These are phyloP conservation scores for Leptinotarsa defecta DNA, from an alignment of 1,140 invertebrate species.

Conservation along the genomic window DNA sequence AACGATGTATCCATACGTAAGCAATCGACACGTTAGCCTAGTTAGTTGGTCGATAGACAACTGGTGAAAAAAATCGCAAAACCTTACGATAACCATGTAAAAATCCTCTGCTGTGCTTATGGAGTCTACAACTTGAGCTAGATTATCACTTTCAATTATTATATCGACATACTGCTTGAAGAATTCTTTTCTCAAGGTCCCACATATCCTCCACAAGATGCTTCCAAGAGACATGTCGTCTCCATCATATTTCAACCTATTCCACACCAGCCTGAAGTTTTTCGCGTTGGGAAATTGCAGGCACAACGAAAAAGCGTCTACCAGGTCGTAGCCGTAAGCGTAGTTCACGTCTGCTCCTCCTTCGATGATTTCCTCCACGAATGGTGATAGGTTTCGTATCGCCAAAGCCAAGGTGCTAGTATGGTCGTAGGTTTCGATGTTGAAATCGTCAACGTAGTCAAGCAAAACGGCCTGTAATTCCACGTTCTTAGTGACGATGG, in stretches of 20 bases:
- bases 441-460: conserved; percentile 31
- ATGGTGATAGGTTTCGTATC: conserved; percentile 7
- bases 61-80: conserved; percentile 18
- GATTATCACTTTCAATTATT: conserved; percentile 30
- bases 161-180: conserved; percentile 26
- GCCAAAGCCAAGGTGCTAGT: conserved; percentile 23
- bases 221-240: conserved; percentile 25
- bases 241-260: conserved; percentile 20
- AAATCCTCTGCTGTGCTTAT: conserved; percentile 24
- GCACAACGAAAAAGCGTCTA: conserved; percentile 29
- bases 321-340: conserved; percentile 19
- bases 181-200: conserved; percentile 15
- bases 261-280: conserved; percentile 24
- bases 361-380: conserved; percentile 27
- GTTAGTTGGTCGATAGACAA: conserved; percentile 17
- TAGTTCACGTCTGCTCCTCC: conserved; percentile 27
- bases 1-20: conserved; percentile 20
- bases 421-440: conserved; percentile 15
- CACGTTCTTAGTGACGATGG: conserved; percentile 19
- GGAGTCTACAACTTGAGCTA: conserved; percentile 22
- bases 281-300: conserved; percentile 17
- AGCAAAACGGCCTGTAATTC: conserved; percentile 19
- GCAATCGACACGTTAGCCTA: conserved; percentile 13
- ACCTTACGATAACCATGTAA: conserved; percentile 25
- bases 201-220: conserved; percentile 24